Conservation (phyloP, 2,888 invertebrate species). For the Ochropleura plecta region DNA sequence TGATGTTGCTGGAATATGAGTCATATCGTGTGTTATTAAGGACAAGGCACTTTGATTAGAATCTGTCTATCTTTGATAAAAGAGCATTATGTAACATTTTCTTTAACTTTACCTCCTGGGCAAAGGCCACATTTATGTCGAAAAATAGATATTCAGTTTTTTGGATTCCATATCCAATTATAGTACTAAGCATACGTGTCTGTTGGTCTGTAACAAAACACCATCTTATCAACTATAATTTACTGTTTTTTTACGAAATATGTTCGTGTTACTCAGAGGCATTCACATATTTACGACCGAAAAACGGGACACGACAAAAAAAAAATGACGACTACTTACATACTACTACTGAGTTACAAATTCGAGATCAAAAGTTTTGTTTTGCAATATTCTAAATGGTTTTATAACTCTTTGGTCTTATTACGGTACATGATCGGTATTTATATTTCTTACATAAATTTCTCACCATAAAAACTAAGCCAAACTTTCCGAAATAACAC, state of each 20-base stretch:
- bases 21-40: constrained; percentile 35
- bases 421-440: neutral
- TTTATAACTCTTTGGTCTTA: neutral
- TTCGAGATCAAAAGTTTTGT: neutral
- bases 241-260: neutral
- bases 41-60: constrained; percentile 34
- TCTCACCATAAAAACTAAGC: neutral
- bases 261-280: neutral
- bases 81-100: neutral
- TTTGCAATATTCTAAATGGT: neutral
- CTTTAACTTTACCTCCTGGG: neutral
- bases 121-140: neutral
- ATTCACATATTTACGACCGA: neutral
- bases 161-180: too few species aligned
- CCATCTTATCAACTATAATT: neutral
- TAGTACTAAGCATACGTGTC: neutral
- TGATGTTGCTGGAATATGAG: constrained; percentile 32
- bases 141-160: neutral
- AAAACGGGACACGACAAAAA: neutral
- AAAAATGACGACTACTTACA: neutral
- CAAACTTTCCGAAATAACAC: neutral
- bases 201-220: neutral
- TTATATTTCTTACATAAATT: neutral
- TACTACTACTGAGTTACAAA: too few species aligned
- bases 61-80: constrained; percentile 25